A percentile compares a stretch with the other conserved stretches of the same genome.
phyloP scores from a whole-genome alignment of 2,797 vertebrate genomes.

The Sternarchorhynchus goeldii region DNA sequence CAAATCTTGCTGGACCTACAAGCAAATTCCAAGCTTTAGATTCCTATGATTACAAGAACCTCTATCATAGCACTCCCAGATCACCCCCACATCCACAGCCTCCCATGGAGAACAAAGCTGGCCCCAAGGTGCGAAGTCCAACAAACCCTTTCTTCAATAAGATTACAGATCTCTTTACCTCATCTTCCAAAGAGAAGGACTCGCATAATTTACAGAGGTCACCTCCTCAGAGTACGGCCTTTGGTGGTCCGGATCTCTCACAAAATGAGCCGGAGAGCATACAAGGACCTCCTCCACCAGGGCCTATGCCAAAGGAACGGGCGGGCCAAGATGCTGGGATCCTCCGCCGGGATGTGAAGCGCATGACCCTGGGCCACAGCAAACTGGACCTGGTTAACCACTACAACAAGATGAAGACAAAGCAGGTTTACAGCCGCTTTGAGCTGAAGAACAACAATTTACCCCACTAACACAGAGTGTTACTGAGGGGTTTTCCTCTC shows the following conservation, averaged over 20 bases:
- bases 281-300: slow-evolving; percentile 68
- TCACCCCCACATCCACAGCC: slow-evolving; percentile 41
- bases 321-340: slow-evolving; percentile 29
- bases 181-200: slow-evolving; percentile 65
- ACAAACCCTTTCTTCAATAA: slow-evolving; percentile 68
- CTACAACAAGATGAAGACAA: slow-evolving; percentile 89
- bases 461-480: slow-evolving; percentile 11
- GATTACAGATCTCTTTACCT: slow-evolving; percentile 67
- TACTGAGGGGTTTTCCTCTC: background rate
- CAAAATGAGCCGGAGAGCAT: slow-evolving; percentile 72
- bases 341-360: slow-evolving; percentile 78
- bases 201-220: slow-evolving; percentile 58
- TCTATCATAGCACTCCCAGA: slow-evolving; percentile 58
- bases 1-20: slow-evolving; percentile 57
- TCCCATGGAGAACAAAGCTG: slow-evolving; percentile 58
- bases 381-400: slow-evolving; percentile 95
- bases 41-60: slow-evolving; percentile 70
- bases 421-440: slow-evolving; percentile 88
- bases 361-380: slow-evolving; percentile 95
- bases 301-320: slow-evolving; percentile 40
- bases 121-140: slow-evolving; percentile 62
- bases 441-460: slow-evolving; percentile 79
- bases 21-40: slow-evolving; percentile 73
- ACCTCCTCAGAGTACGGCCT: slow-evolving; percentile 58
- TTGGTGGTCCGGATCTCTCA: slow-evolving; percentile 72